Evolutionary conservation across 2,797 vertebrate species (phyloP).

Genomic region (Rousettus madagascariensis): DNA sequence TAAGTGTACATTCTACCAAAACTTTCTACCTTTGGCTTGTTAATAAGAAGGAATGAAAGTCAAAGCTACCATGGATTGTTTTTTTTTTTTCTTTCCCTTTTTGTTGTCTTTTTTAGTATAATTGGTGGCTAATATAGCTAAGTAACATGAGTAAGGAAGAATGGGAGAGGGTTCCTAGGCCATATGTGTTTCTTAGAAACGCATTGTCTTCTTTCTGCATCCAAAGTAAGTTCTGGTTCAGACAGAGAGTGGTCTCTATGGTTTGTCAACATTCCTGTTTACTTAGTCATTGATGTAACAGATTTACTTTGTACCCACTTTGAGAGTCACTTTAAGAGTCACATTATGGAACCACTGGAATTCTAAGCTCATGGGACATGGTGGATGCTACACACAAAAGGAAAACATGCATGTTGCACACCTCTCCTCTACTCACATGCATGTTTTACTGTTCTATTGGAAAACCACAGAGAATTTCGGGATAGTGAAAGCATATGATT

Average conservation of each 20-base stretch:
- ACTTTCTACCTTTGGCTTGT: neutral
- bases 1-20: neutral
- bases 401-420: neutral
- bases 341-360: neutral
- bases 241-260: neutral
- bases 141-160: neutral
- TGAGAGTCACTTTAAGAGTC: neutral
- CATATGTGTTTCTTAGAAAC: neutral
- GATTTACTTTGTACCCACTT: neutral
- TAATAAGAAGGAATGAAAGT: neutral
- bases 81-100: neutral
- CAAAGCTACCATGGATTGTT: neutral
- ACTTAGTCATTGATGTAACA: neutral
- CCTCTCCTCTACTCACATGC: neutral
- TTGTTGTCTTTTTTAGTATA: neutral
- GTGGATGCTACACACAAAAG: neutral
- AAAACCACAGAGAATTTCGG: neutral
- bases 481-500: neutral
- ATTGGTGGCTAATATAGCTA: neutral
- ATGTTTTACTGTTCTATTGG: accelerated
- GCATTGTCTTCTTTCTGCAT: neutral
- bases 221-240: neutral
- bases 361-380: neutral
- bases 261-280: neutral
- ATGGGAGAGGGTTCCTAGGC: neutral